These are phyloP conservation scores for Tiphia femorata DNA, from an alignment of 2,888 invertebrate genomes.

Conservation along the genomic window DNA sequence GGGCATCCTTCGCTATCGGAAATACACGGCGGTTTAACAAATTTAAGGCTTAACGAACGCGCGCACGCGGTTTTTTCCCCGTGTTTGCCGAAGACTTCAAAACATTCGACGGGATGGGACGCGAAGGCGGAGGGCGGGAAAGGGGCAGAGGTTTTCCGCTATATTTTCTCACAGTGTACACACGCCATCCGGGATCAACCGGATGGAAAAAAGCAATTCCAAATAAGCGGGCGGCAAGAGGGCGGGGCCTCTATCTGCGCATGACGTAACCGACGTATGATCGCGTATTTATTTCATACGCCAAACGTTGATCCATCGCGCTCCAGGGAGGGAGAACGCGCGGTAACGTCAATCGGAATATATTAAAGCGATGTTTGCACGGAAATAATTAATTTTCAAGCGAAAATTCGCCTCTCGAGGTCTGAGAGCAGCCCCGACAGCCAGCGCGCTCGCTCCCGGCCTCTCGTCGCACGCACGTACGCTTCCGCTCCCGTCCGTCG, in stretches of 20 bases:
- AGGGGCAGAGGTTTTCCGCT: no score
- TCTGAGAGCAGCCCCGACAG: constrained; percentile 32
- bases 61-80: constrained; percentile 8
- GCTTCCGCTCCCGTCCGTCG: constrained; percentile 38
- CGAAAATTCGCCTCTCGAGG: constrained; percentile 41
- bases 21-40: constrained; percentile 30
- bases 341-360: constrained; percentile 57
- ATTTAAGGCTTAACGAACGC: constrained; percentile 25
- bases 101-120: no score
- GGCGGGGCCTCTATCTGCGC: constrained; percentile 22
- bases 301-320: constrained; percentile 38
- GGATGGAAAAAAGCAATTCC: constrained; percentile 37
- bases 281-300: constrained; percentile 44
- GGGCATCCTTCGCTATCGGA: constrained; percentile 5
- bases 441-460: no score
- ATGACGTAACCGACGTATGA: constrained; percentile 35
- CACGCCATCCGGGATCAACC: constrained; percentile 32
- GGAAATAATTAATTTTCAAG: constrained; percentile 61
- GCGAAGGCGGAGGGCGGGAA: no score
- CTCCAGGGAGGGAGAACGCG: constrained; percentile 11
- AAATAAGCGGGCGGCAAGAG: constrained; percentile 29
- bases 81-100: constrained; percentile 35
- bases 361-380: constrained; percentile 62
- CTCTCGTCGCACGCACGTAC: no score
- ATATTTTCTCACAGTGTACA: constrained; percentile 35